phyloP scores from a whole-genome alignment of 1,140 invertebrate genomes.

The Gonioctena quinquepunctata region DNA sequence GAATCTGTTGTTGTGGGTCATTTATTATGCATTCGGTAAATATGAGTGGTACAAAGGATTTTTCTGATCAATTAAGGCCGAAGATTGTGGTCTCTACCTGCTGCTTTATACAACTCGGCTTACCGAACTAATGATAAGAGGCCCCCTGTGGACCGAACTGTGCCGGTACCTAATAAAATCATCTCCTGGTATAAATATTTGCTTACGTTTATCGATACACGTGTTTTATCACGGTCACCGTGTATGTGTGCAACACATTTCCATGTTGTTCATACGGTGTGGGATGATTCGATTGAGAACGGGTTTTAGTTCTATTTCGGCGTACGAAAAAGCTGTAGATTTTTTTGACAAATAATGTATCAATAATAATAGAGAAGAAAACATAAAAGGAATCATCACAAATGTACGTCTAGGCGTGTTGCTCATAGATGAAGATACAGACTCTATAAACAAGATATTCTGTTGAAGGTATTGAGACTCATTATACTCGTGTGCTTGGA shows the following conservation, averaged over 20 bases:
- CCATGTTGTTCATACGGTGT: too few species aligned
- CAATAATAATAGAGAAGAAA: too few species aligned
- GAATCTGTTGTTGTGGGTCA: constrained; percentile 6
- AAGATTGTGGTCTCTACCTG: constrained; percentile 12
- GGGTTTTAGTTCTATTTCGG: too few species aligned
- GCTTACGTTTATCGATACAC: constrained; percentile 9
- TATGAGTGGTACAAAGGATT: constrained; percentile 1
- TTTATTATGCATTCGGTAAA: constrained; percentile 9
- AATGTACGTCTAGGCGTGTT: too few species aligned
- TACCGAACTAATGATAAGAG: constrained; percentile 14
- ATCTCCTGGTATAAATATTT: constrained; percentile 17
- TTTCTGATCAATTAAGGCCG: constrained; percentile 9
- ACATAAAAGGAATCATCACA: too few species aligned
- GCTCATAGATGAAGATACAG: too few species aligned
- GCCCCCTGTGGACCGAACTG: constrained; percentile 1
- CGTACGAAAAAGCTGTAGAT: too few species aligned
- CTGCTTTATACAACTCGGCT: background rate
- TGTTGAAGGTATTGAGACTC: too few species aligned
- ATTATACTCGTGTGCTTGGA: too few species aligned
- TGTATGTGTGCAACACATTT: background rate
- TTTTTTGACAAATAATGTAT: too few species aligned
- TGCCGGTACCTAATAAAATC: constrained; percentile 17
- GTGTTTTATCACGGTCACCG: constrained; percentile 9
- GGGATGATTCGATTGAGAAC: too few species aligned
- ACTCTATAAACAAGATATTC: too few species aligned